Percentiles rank a stretch among this genome's conserved stretches.
phyloP scores from a whole-genome alignment of 1,140 invertebrate species.

The Procambarus virginalis region DNA sequence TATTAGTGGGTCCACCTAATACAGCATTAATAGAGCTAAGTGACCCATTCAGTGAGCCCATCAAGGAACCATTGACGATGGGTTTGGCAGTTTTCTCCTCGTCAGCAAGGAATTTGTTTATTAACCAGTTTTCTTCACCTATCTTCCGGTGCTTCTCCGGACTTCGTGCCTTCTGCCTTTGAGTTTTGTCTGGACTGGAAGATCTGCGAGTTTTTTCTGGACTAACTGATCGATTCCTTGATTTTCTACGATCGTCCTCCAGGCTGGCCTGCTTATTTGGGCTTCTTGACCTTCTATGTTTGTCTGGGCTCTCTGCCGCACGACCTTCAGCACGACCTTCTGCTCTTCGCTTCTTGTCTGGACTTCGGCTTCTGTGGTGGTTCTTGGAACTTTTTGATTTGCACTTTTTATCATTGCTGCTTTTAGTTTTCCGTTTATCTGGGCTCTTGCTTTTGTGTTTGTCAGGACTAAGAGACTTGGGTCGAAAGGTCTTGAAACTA shows the following conservation, averaged over 20 bases:
- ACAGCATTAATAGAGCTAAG: constrained; percentile 63
- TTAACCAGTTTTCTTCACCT: constrained; percentile 68
- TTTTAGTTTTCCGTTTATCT: constrained; percentile 68
- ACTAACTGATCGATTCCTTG: constrained; percentile 52
- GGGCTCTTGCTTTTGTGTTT: constrained; percentile 67
- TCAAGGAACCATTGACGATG: constrained; percentile 63
- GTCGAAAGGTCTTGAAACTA: constrained; percentile 69
- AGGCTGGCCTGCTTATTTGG: constrained; percentile 59
- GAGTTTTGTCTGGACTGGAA: constrained; percentile 60
- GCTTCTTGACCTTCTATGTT: constrained; percentile 53
- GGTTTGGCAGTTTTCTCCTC: constrained; percentile 69
- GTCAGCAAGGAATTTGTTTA: constrained; percentile 70
- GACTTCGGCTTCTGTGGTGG: constrained; percentile 65
- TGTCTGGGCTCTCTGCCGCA: constrained; percentile 49
- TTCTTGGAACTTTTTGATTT: constrained; percentile 55
- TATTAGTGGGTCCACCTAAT: constrained; percentile 56
- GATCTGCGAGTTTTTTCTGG: constrained; percentile 63
- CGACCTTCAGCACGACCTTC: constrained; percentile 33
- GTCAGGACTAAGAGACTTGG: constrained; percentile 68
- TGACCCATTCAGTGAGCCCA: constrained; percentile 67
- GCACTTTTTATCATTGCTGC: constrained; percentile 54
- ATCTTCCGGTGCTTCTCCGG: constrained; percentile 63
- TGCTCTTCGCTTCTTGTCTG: constrained; percentile 66
- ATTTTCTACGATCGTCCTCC: constrained; percentile 64
- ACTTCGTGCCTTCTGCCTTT: constrained; percentile 57